A percentile compares a stretch with the other conserved stretches of the same genome.
These are phyloP conservation scores for Bombus vancouverensis DNA, from an alignment of 1,140 invertebrate species.

Conservation along the genomic window DNA sequence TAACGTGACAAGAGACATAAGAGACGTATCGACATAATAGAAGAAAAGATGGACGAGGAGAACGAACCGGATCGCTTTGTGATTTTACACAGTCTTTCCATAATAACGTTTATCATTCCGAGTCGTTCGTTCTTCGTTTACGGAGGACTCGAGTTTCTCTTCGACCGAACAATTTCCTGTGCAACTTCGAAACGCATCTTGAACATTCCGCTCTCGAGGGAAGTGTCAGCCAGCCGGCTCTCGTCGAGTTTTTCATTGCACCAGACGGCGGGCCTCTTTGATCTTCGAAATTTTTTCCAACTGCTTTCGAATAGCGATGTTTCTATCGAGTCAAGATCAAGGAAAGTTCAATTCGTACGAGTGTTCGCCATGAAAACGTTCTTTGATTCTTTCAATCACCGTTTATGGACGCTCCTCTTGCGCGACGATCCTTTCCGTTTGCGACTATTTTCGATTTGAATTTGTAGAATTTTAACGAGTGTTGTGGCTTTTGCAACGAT, in stretches of 20 bases:
- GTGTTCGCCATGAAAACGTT: background rate
- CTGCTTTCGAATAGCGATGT: background rate
- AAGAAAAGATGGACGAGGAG: background rate
- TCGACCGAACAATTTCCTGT: background rate
- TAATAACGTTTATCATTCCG: too few species aligned
- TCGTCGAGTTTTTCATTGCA: background rate
- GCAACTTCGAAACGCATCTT: background rate
- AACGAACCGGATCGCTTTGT: too few species aligned
- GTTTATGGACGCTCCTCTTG: background rate
- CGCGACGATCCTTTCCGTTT: background rate
- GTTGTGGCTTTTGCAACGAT: background rate
- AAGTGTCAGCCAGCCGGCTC: background rate
- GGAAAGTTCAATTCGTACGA: background rate
- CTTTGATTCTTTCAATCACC: too few species aligned
- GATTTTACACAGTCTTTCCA: too few species aligned
- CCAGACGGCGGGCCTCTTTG: too few species aligned
- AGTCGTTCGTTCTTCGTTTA: background rate
- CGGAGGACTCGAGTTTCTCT: background rate
- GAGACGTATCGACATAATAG: background rate
- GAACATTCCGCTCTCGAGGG: background rate
- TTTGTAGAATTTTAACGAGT: background rate
- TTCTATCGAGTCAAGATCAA: background rate
- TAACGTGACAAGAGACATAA: background rate
- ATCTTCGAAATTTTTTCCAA: too few species aligned
- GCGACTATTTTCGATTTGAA: too few species aligned